Evolutionary conservation across 2,888 invertebrate species (phyloP).

Genomic region (Cecidostiba fungosa): DNA sequence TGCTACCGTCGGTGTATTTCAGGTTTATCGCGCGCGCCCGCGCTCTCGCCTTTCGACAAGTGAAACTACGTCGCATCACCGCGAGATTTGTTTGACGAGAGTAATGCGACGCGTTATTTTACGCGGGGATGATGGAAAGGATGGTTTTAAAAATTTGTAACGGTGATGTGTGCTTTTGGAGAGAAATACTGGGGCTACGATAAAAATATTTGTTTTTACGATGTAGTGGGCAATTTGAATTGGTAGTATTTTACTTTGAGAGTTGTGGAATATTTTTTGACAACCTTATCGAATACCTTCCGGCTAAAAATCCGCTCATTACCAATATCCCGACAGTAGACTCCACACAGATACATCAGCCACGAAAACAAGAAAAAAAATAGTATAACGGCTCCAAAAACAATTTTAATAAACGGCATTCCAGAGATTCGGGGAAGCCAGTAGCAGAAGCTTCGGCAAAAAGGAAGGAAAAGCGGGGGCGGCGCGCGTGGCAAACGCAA

Average conservation of each 20-base stretch:
- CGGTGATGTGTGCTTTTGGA: too few relatives aligned
- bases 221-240: too few relatives aligned
- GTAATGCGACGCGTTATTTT: slow-evolving; percentile 9
- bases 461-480: not conserved
- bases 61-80: slow-evolving; percentile 16
- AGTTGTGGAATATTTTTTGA: too few relatives aligned
- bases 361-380: not conserved
- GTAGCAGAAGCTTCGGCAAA: too few relatives aligned
- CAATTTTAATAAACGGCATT: slow-evolving; percentile 55
- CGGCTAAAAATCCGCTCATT: too few relatives aligned
- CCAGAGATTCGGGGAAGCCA: not conserved
- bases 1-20: slow-evolving; percentile 25
- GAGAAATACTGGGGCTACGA: too few relatives aligned
- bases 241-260: too few relatives aligned
- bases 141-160: too few relatives aligned
- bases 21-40: slow-evolving; percentile 30
- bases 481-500: slow-evolving; percentile 43
- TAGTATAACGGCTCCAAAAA: not conserved
- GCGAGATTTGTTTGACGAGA: slow-evolving; percentile 31
- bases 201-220: too few relatives aligned
- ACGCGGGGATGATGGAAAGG: too few relatives aligned
- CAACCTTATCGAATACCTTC: too few relatives aligned
- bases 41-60: slow-evolving; percentile 36
- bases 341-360: too few relatives aligned
- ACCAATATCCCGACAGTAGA: not conserved